Base-by-base conservation (phyloP, 2,797 vertebrate species). In the Knipowitschia caucasica region DNA sequence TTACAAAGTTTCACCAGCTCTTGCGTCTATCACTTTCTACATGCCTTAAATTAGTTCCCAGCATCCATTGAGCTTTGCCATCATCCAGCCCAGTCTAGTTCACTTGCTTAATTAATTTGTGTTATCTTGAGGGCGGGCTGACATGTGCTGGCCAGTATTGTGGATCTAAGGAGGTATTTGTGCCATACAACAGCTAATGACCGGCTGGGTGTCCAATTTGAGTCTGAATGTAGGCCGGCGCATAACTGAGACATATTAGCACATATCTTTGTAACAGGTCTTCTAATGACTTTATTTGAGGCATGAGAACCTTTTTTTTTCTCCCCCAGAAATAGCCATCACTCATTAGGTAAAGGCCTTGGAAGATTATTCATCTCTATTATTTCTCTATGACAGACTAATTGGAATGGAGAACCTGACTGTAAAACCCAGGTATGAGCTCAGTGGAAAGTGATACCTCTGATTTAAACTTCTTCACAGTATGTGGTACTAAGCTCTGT, bases 71-170 rank as follows among this genome's bases (percentile, higher is more conserved):
- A 52, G 57, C 49, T 67, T 70, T 71, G 64, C 62, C 9, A 27
- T 7, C 49, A 35, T 58, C 73, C 38, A 52, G 33, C 24, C 39
- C 29, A 15, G 62, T 64, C 62, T 34, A 1, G 40, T 75, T 67
- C 36, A 56, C 23, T 73, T 69, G 72, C 65, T 67, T 71, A 67
- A 77, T 81, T 78, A 77, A 70, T 80, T 69, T 68, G 36, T 50
- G 52, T 21, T 56, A 67, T 66, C 59, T 46, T 59, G 38, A 50
- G 69, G 71, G 59, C 25, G 20, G 67, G 57, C 39, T 50, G 64
- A 77, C 66, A 78, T 75, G 70, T 77, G 69, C 59, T 70, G 63
- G 68, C 72, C 76, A 67, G 72, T 74, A 80, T 77, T 70, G 50
- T 73, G 52, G 59, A 71, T 69, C 54, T 59, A 58, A 60, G 69